Base-by-base conservation (phyloP, 2,113 vertebrate species). In the Nycticryphes semicollaris region DNA sequence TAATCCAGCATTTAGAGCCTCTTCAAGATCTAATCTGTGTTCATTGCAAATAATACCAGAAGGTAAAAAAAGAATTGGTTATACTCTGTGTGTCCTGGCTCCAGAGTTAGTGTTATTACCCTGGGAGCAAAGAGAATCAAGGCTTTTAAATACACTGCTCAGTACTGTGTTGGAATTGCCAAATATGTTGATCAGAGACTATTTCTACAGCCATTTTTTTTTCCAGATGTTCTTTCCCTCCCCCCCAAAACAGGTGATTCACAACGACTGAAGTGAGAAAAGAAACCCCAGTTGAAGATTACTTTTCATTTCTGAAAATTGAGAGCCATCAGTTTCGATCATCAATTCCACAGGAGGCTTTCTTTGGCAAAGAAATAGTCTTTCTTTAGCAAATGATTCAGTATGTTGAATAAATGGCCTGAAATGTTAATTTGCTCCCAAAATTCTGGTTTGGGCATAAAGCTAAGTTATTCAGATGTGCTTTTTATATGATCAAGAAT, bases 171-270 rank as follows among this genome's bases (percentile, higher is more conserved):
- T 57, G 53, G 53, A 68, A 37, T 69, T 82, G 79, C 53, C 6
- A 14, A 64, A n/a, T 66, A 37, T 16, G 24, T 28, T 72, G 27
- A 73, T 69, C 10, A 25, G 33, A 23, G 85, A 37, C 51, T n/a
- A 67, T 78, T 43, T 78, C n/a, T 30, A 19, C 50, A 39, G 43
- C 64, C 28, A 41, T n/a, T 57, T 48, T 64, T 24, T 33, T 93
- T 80, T 89, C 91, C 39, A 87, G 93, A 86, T 68, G 77, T 15
- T 79, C 60, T 60, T 43, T 25, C 35, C 24, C 96, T 43, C 43
- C 22, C 95, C 50, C 43, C 93, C 23, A 78, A 74, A 91, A 96
- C 96, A 97, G 95, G 92, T 94, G 64, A 84, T 78, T 86, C 90
- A 64, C 70, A 93, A 50, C 63, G 77, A 69, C 30, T 84, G 84